phyloP scores from a whole-genome alignment of 2,888 invertebrate genomes.

The Nomada goodeniana region DNA sequence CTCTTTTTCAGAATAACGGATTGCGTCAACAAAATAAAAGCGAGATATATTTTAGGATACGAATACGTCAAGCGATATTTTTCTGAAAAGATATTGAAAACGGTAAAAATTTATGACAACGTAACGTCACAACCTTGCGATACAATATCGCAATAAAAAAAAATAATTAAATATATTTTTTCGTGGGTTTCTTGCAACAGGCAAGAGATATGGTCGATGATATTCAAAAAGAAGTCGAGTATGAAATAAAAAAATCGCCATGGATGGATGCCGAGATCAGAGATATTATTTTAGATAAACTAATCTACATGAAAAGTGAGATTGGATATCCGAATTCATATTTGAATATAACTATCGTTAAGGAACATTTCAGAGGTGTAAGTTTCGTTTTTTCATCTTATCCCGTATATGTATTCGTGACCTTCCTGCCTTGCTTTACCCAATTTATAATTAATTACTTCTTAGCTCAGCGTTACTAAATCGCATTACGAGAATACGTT shows the following conservation, averaged over 20 bases:
- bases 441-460: slow-evolving; percentile 1
- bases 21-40: slow-evolving; percentile 6
- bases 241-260: slow-evolving; percentile 84
- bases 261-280: slow-evolving; percentile 87
- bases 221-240: slow-evolving; percentile 85
- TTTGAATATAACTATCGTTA: slow-evolving; percentile 84
- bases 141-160: not conserved
- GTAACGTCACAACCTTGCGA: not conserved
- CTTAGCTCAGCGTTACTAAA: slow-evolving; percentile 41
- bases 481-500: slow-evolving; percentile 57
- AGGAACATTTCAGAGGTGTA: slow-evolving; percentile 85
- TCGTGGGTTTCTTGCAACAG: slow-evolving; percentile 63
- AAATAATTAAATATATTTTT: not conserved
- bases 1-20: slow-evolving; percentile 9
- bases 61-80: slow-evolving; percentile 60
- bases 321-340: slow-evolving; percentile 87
- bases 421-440: not conserved
- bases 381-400: slow-evolving; percentile 66
- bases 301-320: slow-evolving; percentile 84
- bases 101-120: slow-evolving; percentile 32
- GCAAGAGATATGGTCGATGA: slow-evolving; percentile 85
- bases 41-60: slow-evolving; percentile 41
- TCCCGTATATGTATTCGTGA: not conserved
- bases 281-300: slow-evolving; percentile 85
- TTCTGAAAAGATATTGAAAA: slow-evolving; percentile 28